Evolutionary conservation across 2,113 vertebrate genomes (phyloP), one percentile per base, ranked within the genome.

Genomic region (Sylvilagus bachmani): DNA sequence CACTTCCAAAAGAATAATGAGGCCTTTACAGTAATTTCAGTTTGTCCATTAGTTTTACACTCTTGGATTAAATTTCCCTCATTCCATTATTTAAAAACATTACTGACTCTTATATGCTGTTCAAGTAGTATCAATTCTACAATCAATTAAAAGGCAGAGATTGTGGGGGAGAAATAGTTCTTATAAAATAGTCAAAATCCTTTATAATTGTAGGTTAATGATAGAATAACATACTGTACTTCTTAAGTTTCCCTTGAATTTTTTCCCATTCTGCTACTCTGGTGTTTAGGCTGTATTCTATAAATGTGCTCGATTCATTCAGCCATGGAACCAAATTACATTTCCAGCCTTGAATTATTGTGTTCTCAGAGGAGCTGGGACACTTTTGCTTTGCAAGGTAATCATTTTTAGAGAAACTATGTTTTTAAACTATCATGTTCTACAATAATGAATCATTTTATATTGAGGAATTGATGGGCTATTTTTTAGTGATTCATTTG

Each of bases 321-420:
- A 96, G 80, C 61, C 74, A 90, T 77, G 27, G 53, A 89, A 74
- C 9, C 70, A 87, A 94, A 90, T 91, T 77, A 19, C 19, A 88
- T 93, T 95, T 81, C 12, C n/a, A 91, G 86, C 49, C 70, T 75
- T 97, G 93, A 96, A 71, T 96, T 49, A 93, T 27, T 92, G 44
- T 74, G 55, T 36, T 94, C 24, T 94, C 85, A 61, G 29, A 90
- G 51, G 61, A 94, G 53, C 92, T n/a, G 4, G 91, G 53, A 64
- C 31, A 85, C 31, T 87, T 97, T 84, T 77, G 38, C 51, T 92
- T 94, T 51, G 62, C 73, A 95, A 93, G 62, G 77, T 88, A 96
- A 90, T 90, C 49, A 74, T 91, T 94, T 96, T 73, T 53, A 29
- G 16, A 12, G 36, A 92, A 95, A 91, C 36, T 70, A 51, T 89